Base-by-base conservation (phyloP, 2,113 vertebrate species). In the Paramormyrops kingsleyae region DNA sequence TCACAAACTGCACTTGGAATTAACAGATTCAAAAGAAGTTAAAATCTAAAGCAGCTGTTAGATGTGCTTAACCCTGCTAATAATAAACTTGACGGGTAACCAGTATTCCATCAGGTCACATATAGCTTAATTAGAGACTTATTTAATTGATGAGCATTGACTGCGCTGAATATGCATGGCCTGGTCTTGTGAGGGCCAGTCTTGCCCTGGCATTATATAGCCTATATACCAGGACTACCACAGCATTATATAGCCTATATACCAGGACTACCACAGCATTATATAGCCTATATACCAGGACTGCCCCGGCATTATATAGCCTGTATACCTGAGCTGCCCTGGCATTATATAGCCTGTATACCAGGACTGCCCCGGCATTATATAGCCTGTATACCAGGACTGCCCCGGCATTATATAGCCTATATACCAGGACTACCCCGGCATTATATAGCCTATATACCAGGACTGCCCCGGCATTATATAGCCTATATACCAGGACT, bases 141-240 rank as follows among this genome's bases (percentile, higher is more conserved):
- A 88, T 90, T 92, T 95, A 94, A 95, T 94, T 94, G 92, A 95
- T 94, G 92, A 94, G 93, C 12, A 94, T 93, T 92, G 91, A 89
- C 90, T 35, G 88, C 89, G 90, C 91, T 89, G 91, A 88, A 66
- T 13, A 77, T 31, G 31, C 31, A 66, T 66, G 59, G 59, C 12
- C 56, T n/a, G 24, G 56, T 24, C 56, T 62, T 62, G 19, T 19
- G 19, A 56, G 59, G 59, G 59, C 24, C 59, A 62, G 59, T 62
- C 8, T 62, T 10, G 8, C 24, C 53, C 19, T 6, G 17, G 5
- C 5, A 53, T 53, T 53, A 53, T 53, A 53, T 6, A 53, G 1
- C 50, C 50, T 17, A 17, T 52, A 17, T 1, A 52, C 50, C 50
- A 52, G 13, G 1, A 1, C 50, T 52, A 0, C 50, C 50, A 3